A percentile compares a stretch with the other conserved stretches of the same genome.
Evolutionary conservation across 1,140 invertebrate genomes (phyloP).

Genomic region (Aphelinus certus): DNA sequence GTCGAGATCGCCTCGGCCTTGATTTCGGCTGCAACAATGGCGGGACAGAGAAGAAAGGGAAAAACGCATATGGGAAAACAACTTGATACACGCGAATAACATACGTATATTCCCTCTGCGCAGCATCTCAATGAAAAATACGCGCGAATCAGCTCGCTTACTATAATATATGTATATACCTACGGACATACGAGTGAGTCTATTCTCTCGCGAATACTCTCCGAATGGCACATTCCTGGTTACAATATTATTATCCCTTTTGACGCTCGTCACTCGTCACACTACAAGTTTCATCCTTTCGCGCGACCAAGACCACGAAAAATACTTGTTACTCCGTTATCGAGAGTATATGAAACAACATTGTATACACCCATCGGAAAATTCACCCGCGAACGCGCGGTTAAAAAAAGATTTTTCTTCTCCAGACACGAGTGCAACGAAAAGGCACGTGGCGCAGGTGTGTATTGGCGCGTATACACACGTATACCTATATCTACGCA

Average conservation of each 20-base stretch:
- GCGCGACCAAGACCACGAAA: no score
- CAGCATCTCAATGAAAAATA: constrained; percentile 29
- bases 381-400: no score
- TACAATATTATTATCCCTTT: background rate
- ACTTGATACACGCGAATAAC: background rate
- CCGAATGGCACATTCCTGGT: constrained; percentile 39
- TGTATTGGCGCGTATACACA: background rate
- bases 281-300: no score
- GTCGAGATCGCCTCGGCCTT: no score
- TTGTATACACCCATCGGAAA: no score
- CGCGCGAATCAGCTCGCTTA: constrained; percentile 7
- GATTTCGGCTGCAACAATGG: constrained; percentile 4
- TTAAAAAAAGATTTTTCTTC: no score
- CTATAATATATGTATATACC: no score
- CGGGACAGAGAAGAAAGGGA: background rate
- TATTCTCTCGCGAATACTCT: constrained; percentile 32
- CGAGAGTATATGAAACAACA: no score
- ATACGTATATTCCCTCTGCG: constrained; percentile 15
- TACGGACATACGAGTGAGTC: constrained; percentile 9
- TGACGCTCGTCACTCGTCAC: no score
- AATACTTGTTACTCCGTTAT: no score
- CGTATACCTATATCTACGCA: background rate
- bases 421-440: no score
- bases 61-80: no score
- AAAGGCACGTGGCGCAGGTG: background rate